Evolutionary conservation across 2,113 vertebrate genomes (phyloP), one percentile per base, ranked within the genome.

Genomic region (Chionomys nivalis): DNA sequence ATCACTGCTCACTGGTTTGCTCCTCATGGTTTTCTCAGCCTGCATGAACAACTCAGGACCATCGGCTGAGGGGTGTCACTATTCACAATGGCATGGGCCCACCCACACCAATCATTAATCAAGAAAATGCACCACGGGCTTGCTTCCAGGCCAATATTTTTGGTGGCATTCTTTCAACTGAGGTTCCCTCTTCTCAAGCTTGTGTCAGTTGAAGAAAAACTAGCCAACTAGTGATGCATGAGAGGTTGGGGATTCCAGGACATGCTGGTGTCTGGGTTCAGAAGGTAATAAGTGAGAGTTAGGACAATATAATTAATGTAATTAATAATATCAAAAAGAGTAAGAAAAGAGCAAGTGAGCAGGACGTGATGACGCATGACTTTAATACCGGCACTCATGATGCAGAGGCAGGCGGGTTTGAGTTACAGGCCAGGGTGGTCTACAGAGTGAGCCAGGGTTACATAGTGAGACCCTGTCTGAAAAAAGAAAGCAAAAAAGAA

Each of bases 281-380:
- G 26, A 73, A 14, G 44, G 3, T 89, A 55, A 55, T 14, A 26
- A 70, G 42, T 49, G 19, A 68, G 31, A 81, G 49, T 9, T 17
- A 83, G 23, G 33, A 39, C 21, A 39, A 44, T 36, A 33, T 68
- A 68, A 68, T 17, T 68, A 66, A 11, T 66, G 3, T 75, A 68
- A 81, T 66, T 73, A 36, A 94, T 93, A 47, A 70, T 58, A 55
- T 73, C 72, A 87, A 65, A 65, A 73, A 93, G 58, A 90, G 73
- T 77, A 63, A 87, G 87, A 92, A 44, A 83, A 83, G 63, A 63
- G n/a, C 58, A 63, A 83, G 63, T 63, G n/a, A 66, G 44, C 28
- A 17, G 52, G 52, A 10, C 12, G 5, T 23, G 36, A 21, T 55
- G 49, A 58, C 36, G 1, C 33, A 81, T 81, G 33, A 81, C 52